Evolutionary conservation across 2,113 vertebrate species (phyloP).

Genomic region (Anser brachyrhynchus): DNA sequence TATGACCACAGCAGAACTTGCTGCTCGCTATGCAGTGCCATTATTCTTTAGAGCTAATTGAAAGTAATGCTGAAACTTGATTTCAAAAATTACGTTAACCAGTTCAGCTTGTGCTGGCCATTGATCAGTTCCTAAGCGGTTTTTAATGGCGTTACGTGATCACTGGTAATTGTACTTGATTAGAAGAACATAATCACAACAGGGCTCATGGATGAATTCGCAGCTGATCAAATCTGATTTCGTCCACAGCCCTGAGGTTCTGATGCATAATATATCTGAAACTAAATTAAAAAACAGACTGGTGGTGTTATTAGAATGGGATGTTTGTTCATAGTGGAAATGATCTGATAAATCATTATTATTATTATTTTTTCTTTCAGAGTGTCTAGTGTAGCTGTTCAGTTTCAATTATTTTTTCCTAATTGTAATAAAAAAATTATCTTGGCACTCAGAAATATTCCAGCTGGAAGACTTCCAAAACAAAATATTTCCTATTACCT

Average conservation of each 20-base stretch:
- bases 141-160: neutral
- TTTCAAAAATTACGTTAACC: neutral
- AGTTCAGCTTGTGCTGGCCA: neutral
- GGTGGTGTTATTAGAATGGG: neutral
- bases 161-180: constrained; percentile 10
- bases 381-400: neutral
- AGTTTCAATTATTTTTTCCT: constrained; percentile 4
- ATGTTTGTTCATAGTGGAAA: neutral
- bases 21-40: neutral
- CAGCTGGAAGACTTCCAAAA: constrained; percentile 11
- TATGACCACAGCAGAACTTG: neutral
- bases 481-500: constrained; percentile 17
- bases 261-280: neutral
- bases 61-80: neutral
- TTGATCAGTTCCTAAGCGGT: neutral
- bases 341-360: neutral
- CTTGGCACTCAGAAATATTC: neutral
- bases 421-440: neutral
- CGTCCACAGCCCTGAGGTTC: neutral
- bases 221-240: neutral
- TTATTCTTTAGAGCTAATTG: neutral
- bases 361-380: neutral
- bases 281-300: constrained; percentile 11
- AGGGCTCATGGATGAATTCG: neutral
- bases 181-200: neutral